Base-by-base conservation (phyloP, 2,113 vertebrate species). In the Marmota monax region DNA sequence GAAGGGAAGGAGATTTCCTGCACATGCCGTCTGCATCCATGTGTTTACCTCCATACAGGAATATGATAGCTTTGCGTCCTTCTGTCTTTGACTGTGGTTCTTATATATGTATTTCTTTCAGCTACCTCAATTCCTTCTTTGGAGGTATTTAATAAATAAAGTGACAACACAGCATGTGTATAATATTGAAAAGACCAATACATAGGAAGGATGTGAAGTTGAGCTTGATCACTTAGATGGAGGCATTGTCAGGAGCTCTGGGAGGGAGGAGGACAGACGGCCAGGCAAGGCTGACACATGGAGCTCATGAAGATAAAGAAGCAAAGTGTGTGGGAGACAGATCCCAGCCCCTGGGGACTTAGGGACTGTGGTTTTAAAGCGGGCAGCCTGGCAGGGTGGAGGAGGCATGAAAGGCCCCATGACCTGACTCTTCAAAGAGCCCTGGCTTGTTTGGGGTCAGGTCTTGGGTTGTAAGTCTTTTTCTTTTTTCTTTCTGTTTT, bases 391-490 rank as follows among this genome's bases (percentile, higher is more conserved):
- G 88, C 23, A 45, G 37, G 58, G 76, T 12, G 0, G 74, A 89
- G 0, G 74, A 89, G 51, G 23, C 58, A 10, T 9, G 27, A 58
- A 93, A 88, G 88, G 32, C 69, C 29, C 0, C n/a, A 4, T 22
- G 51, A 27, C 45, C 4, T 0, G 13, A 6, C 37, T 73, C 90
- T 93, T 79, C 84, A 85, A 27, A 94, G 90, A 65, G 69, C 69
- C 18, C 1, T 11, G 65, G 45, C 93, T 72, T 87, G 45, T 84
- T 94, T 53, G 14, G 76, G 74, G 82, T 92, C 77, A 65, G 1
- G n/a, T 69, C 84, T 96, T 84, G 53, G 85, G 70, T n/a, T 45
- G 51, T 69, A 45, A 82, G 70, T 45, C 27, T 42, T 48, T 53
- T 84, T 32, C 37, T 51, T 70, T 88, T 89, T 65, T 56, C 32